Conservation (phyloP, 2,888 invertebrate species). For the Lissocephala sabroskyi region DNA sequence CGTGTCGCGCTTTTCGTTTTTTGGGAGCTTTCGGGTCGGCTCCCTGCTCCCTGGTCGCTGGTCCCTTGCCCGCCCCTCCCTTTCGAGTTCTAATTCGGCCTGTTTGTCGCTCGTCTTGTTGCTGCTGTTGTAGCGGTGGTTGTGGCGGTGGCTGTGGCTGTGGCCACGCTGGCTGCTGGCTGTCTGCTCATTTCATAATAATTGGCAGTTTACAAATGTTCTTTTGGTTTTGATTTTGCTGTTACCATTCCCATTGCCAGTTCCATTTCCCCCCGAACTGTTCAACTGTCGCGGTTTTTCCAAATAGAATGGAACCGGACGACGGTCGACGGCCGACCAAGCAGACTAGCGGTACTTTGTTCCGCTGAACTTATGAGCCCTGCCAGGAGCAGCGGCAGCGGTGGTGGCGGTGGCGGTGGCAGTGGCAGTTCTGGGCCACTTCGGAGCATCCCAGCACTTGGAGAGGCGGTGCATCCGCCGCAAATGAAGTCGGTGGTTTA, state of each 20-base stretch:
- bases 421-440: too few relatives aligned
- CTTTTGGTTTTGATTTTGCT: slow-evolving; percentile 48
- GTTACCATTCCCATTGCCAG: slow-evolving; percentile 22
- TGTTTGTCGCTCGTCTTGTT: neutral
- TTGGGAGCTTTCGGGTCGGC: slow-evolving; percentile 11
- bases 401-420: too few relatives aligned
- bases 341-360: slow-evolving; percentile 48
- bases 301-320: slow-evolving; percentile 3
- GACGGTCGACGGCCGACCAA: too few relatives aligned
- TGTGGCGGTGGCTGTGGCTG: slow-evolving; percentile 1
- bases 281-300: slow-evolving; percentile 34
- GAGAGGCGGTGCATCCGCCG: slow-evolving; percentile 38
- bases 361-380: slow-evolving; percentile 45
- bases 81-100: neutral
- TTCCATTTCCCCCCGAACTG: slow-evolving; percentile 20
- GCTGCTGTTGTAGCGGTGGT: neutral
- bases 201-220: slow-evolving; percentile 61
- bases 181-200: slow-evolving; percentile 50
- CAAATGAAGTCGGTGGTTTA: slow-evolving; percentile 50
- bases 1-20: slow-evolving; percentile 56
- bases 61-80: neutral
- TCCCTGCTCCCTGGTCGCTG: neutral
- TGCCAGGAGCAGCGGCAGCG: slow-evolving; percentile 27
- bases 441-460: slow-evolving; percentile 21
- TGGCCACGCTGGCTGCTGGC: slow-evolving; percentile 11